Conservation (phyloP, 2,797 vertebrate genomes). For the Stomatorhinus walkeri region DNA sequence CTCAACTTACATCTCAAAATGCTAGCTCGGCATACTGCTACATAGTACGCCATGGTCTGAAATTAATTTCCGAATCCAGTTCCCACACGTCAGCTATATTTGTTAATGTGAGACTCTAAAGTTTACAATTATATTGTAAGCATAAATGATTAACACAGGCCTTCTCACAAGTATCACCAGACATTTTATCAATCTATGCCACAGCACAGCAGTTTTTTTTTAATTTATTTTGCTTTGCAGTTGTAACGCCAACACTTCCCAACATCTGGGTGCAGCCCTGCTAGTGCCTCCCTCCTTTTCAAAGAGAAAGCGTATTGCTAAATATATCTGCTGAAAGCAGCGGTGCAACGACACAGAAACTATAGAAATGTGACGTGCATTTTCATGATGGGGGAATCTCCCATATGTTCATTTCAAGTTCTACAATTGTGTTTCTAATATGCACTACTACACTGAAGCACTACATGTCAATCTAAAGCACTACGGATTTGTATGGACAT, state of each 20-base stretch:
- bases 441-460: neutral
- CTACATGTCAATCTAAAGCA: neutral
- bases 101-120: conserved; percentile 49
- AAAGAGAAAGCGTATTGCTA: neutral
- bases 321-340: neutral
- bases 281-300: neutral
- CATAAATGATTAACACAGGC: conserved; percentile 59
- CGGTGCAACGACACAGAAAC: neutral
- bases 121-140: conserved; percentile 50
- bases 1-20: conserved; percentile 1
- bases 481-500: neutral
- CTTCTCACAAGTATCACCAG: conserved; percentile 58
- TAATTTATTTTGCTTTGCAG: neutral
- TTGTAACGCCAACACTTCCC: neutral
- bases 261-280: neutral
- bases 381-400: neutral
- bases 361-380: neutral
- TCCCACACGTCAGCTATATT: conserved; percentile 44
- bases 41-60: conserved; percentile 47
- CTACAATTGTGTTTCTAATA: neutral
- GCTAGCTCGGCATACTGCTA: conserved; percentile 15
- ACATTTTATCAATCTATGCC: conserved; percentile 24
- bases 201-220: too few species aligned
- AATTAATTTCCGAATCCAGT: conserved; percentile 37
- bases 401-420: neutral